Conservation (phyloP, 2,797 vertebrate genomes). For the Acomys russatus region DNA sequence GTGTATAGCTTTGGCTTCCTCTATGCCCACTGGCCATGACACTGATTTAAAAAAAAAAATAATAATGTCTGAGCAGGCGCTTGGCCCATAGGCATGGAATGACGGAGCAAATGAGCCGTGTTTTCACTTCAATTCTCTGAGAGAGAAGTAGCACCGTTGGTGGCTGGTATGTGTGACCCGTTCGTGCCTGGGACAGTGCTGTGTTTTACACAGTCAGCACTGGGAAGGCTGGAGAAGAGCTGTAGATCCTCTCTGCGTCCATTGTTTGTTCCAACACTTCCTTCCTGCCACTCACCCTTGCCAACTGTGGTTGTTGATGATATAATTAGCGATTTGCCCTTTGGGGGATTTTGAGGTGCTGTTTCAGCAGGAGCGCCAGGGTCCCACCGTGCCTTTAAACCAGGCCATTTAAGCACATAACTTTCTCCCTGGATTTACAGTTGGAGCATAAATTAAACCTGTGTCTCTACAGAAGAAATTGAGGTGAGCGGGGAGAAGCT, state of each 20-base stretch:
- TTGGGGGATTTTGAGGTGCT: slow-evolving; percentile 21
- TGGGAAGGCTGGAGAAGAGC: slow-evolving; percentile 43
- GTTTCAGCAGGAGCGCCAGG: not conserved
- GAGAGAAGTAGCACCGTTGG: not conserved
- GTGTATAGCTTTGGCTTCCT: slow-evolving; percentile 38
- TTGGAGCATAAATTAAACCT: slow-evolving; percentile 32
- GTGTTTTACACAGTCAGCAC: not conserved
- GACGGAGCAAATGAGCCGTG: not conserved
- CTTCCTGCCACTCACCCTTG: not conserved
- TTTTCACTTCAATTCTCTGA: not conserved
- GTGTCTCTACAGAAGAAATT: slow-evolving; percentile 52
- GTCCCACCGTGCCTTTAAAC: slow-evolving; percentile 22
- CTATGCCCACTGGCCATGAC: slow-evolving; percentile 55
- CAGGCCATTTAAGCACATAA: not conserved
- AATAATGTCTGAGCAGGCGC: slow-evolving; percentile 34
- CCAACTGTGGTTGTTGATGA: not conserved
- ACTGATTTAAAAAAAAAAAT: slow-evolving; percentile 47
- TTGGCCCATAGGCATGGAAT: slow-evolving; percentile 47
- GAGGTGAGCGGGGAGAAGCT: slow-evolving; percentile 4
- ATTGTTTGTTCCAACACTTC: slow-evolving; percentile 35
- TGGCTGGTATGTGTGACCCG: not conserved
- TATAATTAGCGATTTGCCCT: not conserved
- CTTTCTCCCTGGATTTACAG: slow-evolving; percentile 50
- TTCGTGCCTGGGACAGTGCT: not conserved
- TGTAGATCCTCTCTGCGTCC: not conserved